These are phyloP conservation scores for Lasioglossum albipes DNA, from an alignment of 1,140 invertebrate species.

Conservation along the genomic window DNA sequence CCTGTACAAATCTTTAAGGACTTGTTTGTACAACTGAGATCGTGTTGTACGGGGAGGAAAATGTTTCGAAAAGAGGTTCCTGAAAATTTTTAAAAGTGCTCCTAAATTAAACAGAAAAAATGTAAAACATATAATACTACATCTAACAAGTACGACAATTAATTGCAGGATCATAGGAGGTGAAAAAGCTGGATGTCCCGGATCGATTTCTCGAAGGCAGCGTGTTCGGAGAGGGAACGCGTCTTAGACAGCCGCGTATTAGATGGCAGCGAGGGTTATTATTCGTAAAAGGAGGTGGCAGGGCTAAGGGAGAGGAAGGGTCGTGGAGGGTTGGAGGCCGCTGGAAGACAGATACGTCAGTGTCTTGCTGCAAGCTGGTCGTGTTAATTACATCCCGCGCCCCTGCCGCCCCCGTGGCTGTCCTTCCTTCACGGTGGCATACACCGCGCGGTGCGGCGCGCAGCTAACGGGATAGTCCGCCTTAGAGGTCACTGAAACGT, in stretches of 20 bases:
- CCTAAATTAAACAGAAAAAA: too few species aligned
- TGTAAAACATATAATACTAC: too few species aligned
- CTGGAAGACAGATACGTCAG: slow-evolving; percentile 72
- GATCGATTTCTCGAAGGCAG: background rate
- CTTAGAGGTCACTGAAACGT: slow-evolving; percentile 70
- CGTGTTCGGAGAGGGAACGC: background rate
- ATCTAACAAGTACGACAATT: too few species aligned
- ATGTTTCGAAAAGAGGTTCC: too few species aligned
- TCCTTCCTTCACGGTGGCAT: slow-evolving; percentile 30
- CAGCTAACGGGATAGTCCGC: slow-evolving; percentile 34
- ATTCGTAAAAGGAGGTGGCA: slow-evolving; percentile 2
- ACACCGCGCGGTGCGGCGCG: slow-evolving; percentile 28
- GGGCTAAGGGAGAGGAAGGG: slow-evolving; percentile 5
- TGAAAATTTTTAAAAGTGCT: too few species aligned
- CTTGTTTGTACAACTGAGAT: too few species aligned
- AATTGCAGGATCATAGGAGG: too few species aligned
- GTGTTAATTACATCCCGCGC: slow-evolving; percentile 74
- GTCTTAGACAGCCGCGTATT: slow-evolving; percentile 70
- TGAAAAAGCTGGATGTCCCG: too few species aligned
- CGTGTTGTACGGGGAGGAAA: too few species aligned
- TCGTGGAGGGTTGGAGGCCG: slow-evolving; percentile 13
- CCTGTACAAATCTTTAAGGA: too few species aligned
- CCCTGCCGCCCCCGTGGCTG: slow-evolving; percentile 22
- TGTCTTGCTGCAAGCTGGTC: slow-evolving; percentile 69
- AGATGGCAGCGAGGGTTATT: slow-evolving; percentile 61